Evolutionary conservation across 2,888 invertebrate species (phyloP).

Genomic region (Dusona sp.): DNA sequence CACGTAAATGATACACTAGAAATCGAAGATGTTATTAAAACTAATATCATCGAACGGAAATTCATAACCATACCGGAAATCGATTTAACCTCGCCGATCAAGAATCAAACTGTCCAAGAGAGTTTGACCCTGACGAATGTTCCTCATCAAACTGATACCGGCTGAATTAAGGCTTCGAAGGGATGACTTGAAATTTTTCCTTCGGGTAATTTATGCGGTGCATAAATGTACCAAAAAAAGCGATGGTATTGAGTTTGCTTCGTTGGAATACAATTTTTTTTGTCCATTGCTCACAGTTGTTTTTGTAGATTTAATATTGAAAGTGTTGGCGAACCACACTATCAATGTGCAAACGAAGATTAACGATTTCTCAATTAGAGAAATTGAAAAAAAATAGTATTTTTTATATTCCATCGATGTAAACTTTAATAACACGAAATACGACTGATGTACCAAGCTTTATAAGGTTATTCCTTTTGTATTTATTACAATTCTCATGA

Average conservation of each 20-base stretch:
- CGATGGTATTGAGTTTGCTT: not conserved
- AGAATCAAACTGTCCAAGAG: slow-evolving; percentile 41
- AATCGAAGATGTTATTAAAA: slow-evolving; percentile 80
- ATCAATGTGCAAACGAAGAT: not conserved
- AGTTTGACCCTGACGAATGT: not conserved
- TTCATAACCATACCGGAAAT: slow-evolving; percentile 70
- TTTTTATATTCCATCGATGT: not conserved
- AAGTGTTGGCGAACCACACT: not conserved
- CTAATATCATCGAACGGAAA: slow-evolving; percentile 79
- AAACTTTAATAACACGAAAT: not conserved
- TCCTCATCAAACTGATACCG: not conserved
- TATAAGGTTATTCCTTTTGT: not conserved
- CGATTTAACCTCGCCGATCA: slow-evolving; percentile 67
- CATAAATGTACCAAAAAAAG: slow-evolving; percentile 8
- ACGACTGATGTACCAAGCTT: slow-evolving; percentile 3
- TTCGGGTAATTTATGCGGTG: not conserved
- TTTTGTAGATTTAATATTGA: not conserved
- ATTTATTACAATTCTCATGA: not conserved
- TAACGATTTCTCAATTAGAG: not conserved
- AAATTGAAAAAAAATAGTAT: not conserved
- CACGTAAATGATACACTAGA: slow-evolving; percentile 73
- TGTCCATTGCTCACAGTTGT: not conserved
- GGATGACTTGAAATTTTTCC: not conserved
- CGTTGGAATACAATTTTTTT: not conserved
- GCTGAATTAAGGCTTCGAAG: not conserved